A percentile compares a stretch with the other conserved stretches of the same genome.
These are phyloP conservation scores for Melanotaenia boesemani DNA, from an alignment of 2,797 vertebrate species.

Conservation along the genomic window DNA sequence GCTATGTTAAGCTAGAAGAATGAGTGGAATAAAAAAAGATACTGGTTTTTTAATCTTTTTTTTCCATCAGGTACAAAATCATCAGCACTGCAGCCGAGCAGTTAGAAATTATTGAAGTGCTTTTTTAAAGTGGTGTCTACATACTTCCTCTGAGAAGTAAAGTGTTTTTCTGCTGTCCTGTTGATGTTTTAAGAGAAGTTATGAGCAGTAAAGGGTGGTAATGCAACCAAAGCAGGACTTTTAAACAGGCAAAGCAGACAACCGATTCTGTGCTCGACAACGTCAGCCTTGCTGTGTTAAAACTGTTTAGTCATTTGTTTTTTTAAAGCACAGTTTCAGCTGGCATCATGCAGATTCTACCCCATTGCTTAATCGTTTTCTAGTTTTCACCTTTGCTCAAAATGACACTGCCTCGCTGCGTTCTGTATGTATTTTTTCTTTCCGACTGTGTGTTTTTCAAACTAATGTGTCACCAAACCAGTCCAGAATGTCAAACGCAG, in stretches of 20 bases:
- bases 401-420: constrained; percentile 17
- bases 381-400: constrained; percentile 38
- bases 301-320: not conserved
- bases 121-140: constrained; percentile 6
- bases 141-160: not conserved
- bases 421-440: constrained; percentile 21
- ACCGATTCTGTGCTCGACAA: not conserved
- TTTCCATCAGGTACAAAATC: not conserved
- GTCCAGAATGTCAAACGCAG: constrained; percentile 52
- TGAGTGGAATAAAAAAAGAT: not conserved
- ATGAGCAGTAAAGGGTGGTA: not conserved
- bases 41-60: not conserved
- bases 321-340: constrained; percentile 1
- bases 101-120: not conserved
- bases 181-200: not conserved
- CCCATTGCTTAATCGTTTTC: constrained; percentile 1
- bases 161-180: not conserved
- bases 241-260: not conserved
- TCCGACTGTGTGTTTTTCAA: constrained; percentile 50
- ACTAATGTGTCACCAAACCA: constrained; percentile 59
- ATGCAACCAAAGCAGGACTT: no score
- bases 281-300: not conserved
- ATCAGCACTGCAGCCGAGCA: not conserved
- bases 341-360: not conserved
- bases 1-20: constrained; percentile 1